Evolutionary conservation across 2,113 vertebrate species (phyloP), one percentile per base, ranked within the genome.

Genomic region (Phasianus colchicus): DNA sequence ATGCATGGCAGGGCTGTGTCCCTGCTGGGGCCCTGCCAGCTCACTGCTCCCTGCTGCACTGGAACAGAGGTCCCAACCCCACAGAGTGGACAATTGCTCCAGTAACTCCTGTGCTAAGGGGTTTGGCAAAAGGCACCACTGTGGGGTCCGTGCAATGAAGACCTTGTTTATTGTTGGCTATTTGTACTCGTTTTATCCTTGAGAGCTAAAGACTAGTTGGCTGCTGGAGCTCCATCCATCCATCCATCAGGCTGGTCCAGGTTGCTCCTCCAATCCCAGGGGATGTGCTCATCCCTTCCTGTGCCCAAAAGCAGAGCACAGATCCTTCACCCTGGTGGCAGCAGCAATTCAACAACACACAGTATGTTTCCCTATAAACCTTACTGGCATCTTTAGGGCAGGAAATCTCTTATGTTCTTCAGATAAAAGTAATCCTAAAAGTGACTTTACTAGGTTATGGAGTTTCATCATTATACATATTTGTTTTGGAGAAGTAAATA

Each of bases 1-100:
- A 64, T 74, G 78, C 80, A 48, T 71, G 91, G 83, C 88, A 90
- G 55, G 43, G 24, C 82, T 1, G 24, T 96, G 95, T 95, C 95
- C 90, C 78, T 10, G 32, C 89, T 96, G 92, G 69, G 86, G 74
- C 25, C 42, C 60, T 76, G 89, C 90, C 83, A 95, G 7, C 60
- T 79, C 71, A 21, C 77, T 66, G 79, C 84, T 96, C 86, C 71
- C 34, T 27, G 8, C 22, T 17, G 77, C 58, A 30, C 74, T 25
- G 50, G 76, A 74, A 75, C n/a, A 50, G 30, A 40, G 64, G 40
- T 90, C 63, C 63, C 61, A 78, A 69, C 73, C 79, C 80, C 52
- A 42, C 1, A 1, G 58, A 83, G 64, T 69, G 67, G 52, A 36
- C 89, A 85, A 85, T 65, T 7, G 3, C 72, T 14, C 34, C 0